Evolutionary conservation across 2,888 invertebrate genomes (phyloP), one percentile per base, ranked within the genome.

Genomic region (Drosophila anceps): DNA sequence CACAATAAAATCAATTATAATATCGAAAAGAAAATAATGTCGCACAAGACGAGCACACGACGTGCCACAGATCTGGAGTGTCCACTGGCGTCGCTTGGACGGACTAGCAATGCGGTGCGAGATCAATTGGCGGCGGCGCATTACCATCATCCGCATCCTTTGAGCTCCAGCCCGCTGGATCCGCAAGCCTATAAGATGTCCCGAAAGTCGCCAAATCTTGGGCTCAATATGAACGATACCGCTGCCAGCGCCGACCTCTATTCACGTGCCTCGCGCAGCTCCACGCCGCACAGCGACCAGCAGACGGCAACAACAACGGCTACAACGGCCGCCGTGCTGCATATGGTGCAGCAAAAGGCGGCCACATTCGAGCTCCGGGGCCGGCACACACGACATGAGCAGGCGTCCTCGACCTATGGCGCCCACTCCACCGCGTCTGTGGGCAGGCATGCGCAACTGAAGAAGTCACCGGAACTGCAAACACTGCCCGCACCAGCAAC

Each of bases 71-170:
- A 88, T 20, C 94, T 94, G 88, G 94, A 94, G 84, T 95, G 95
- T 91, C 95, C 95, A 64, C 92, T 95, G 86, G 95, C 95, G 70
- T 94, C 94, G 75, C 91, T 95, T 78, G 95, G 95, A 44, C 93
- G 94, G 70, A 93, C 94, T 70, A 90, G 90, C 73, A 92, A 85
- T 71, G 87, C 88, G 5, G 92, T 90, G 43, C 81, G 92, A 67
- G 92, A 92, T 73, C 90, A 91, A 29, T 69, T 91, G 74, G 72
- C 92, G 27, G 80, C 80, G 8, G 75, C 85, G n/a, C 91, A 92
- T 67, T 91, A 92, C 50, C 91, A 92, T 55, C 93, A 93, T 75
- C 93, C 92, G 84, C 93, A 93, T 86, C 93, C 93, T 6, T 79
- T 93, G 46, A 93, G 93, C 76, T 93, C 93, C 58, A 93, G 93